These are phyloP conservation scores for Melanaphis sacchari DNA, from an alignment of 1,140 invertebrate genomes.

Conservation along the genomic window DNA sequence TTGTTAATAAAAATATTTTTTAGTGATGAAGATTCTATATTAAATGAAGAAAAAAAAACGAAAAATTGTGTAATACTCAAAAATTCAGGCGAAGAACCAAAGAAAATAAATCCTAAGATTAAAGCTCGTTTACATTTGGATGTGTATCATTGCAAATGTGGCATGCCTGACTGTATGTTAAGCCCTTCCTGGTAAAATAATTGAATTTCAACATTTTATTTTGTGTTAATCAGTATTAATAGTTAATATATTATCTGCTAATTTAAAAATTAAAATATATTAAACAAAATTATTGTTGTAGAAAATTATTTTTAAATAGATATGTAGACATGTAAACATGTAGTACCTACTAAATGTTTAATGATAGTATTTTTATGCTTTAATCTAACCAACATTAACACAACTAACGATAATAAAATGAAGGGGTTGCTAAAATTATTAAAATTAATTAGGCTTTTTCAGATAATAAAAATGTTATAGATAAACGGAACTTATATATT, in stretches of 20 bases:
- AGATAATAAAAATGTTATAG: not conserved
- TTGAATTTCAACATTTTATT: not conserved
- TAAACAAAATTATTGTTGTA: not conserved
- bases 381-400: not conserved
- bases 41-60: not conserved
- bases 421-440: not conserved
- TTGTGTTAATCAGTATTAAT: not conserved
- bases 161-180: not conserved
- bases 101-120: constrained; percentile 20
- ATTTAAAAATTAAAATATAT: not conserved
- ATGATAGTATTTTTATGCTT: not conserved
- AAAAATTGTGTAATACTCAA: not conserved
- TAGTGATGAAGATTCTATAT: constrained; percentile 1
- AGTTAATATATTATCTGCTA: not conserved
- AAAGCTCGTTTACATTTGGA: constrained; percentile 2
- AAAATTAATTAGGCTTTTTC: not conserved
- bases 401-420: not conserved
- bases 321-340: not conserved
- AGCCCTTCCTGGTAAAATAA: constrained; percentile 17
- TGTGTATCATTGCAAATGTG: not conserved
- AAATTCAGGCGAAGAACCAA: not conserved
- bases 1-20: not conserved
- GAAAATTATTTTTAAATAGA: not conserved
- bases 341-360: not conserved
- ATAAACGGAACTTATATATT: not conserved